A percentile compares a stretch with the other conserved stretches of the same genome.
phyloP scores from a whole-genome alignment of 2,888 invertebrate genomes.

The Drosophila mercatorum region DNA sequence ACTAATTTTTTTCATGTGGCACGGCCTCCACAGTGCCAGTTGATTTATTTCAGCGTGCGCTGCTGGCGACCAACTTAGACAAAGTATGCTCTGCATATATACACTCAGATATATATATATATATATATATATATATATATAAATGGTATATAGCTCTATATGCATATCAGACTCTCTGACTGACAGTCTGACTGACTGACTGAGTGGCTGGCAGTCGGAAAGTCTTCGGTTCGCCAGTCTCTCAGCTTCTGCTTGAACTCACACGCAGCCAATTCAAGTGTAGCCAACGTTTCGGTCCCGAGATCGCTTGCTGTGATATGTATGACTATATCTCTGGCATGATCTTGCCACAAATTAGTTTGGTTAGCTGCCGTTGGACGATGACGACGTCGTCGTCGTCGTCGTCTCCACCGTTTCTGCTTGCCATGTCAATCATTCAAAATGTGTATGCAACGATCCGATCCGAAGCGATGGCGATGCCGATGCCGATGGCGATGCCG shows the following conservation, averaged over 20 bases:
- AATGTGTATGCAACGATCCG: slow-evolving; percentile 45
- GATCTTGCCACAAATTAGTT: slow-evolving; percentile 81
- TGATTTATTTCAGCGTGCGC: slow-evolving; percentile 83
- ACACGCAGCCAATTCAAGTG: slow-evolving; percentile 64
- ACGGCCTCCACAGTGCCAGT: slow-evolving; percentile 74
- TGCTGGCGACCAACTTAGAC: slow-evolving; percentile 79
- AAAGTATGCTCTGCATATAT: slow-evolving; percentile 59
- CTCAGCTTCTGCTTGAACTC: slow-evolving; percentile 76
- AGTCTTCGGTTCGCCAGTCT: slow-evolving; percentile 26
- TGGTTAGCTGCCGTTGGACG: slow-evolving; percentile 72
- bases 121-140: slow-evolving; percentile 15
- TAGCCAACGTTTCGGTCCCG: slow-evolving; percentile 40
- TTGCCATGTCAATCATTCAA: slow-evolving; percentile 57
- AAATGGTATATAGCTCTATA: slow-evolving; percentile 35
- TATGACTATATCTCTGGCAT: slow-evolving; percentile 77
- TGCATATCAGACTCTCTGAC: slow-evolving; percentile 25
- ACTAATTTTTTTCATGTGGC: slow-evolving; percentile 84
- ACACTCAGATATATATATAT: slow-evolving; percentile 17
- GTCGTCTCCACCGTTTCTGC: slow-evolving; percentile 38
- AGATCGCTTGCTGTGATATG: slow-evolving; percentile 77
- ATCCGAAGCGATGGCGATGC: slow-evolving; percentile 30
- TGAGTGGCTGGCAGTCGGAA: slow-evolving; percentile 44
- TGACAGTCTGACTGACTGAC: slow-evolving; percentile 38
- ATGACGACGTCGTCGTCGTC: slow-evolving; percentile 20
- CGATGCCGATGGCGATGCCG: slow-evolving; percentile 17